Evolutionary conservation across 2,797 vertebrate species (phyloP), one percentile per base, ranked within the genome.

Genomic region (Anguilla marmorata): DNA sequence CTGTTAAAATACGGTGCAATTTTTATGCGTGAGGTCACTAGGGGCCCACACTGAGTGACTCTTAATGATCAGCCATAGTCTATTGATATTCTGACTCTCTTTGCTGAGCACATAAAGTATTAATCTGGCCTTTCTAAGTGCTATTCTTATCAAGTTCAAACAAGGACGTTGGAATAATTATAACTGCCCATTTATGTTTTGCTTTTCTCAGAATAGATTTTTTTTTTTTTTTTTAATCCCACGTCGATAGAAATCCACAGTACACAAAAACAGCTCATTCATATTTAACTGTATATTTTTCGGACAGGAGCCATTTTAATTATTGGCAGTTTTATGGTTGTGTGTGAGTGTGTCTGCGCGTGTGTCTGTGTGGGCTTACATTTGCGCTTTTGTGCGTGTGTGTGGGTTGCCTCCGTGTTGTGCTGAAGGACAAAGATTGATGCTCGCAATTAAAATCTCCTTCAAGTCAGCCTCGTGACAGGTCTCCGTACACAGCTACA

Each of bases 381-480:
- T 27, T 7, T 84, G 45, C 19, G 58, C 3, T 30, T 85, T 9
- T 58, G 52, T 60, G 85, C 27, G 7, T 66, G 56, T 66, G 85
- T 11, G 27, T 66, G 54, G 12, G 85, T 19, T 48, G 41, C 24
- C 79, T 82, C 79, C 58, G 33, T 24, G 33, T 66, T n/a, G 48
- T 0, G 82, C 33, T 72, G 69, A 80, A 80, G 84, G 74, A 56
- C 54, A 79, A 83, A 84, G 86, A 86, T 89, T 82, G 54, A 87
- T 86, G 88, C 56, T 84, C 83, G 74, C 63, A 87, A 88, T 50
- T 89, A 76, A 90, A 90, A 37, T 82, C 66, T 58, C 84, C 69
- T 72, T 72, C 82, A 84, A 85, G 58, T 83, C 79, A 86, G 76
- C 72, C 24, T 19, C 16, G 30, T 86, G 76, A 86, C 88, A 79